Conservation (phyloP, 2,797 vertebrate genomes). For the Manis pentadactyla region DNA sequence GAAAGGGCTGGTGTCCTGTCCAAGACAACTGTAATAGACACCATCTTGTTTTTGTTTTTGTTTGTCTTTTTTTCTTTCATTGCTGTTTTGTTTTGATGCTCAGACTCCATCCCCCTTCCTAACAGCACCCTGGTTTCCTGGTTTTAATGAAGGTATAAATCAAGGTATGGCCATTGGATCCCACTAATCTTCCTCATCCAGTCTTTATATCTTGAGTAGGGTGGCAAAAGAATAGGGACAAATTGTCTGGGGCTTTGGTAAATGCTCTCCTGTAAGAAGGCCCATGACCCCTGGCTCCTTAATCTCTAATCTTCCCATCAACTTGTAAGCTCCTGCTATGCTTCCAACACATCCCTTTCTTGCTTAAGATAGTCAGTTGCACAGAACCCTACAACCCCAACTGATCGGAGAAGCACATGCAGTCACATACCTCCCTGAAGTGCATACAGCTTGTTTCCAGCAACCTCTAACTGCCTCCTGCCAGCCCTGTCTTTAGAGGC, state of each 20-base stretch:
- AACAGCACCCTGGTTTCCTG: neutral
- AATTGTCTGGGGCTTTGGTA: neutral
- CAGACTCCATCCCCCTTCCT: constrained; percentile 5
- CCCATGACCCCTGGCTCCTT: neutral
- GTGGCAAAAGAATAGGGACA: neutral
- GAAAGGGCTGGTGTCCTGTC: neutral
- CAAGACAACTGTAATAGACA: neutral
- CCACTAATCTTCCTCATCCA: neutral
- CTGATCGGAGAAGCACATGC: neutral
- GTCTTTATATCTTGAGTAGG: constrained; percentile 37
- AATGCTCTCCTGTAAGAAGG: neutral
- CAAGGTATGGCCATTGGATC: neutral
- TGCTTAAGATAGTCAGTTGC: neutral
- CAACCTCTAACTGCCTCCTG: neutral
- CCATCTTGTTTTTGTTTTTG: neutral
- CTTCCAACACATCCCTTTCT: neutral
- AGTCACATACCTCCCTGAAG: neutral
- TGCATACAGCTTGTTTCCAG: neutral
- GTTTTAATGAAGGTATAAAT: constrained; percentile 45
- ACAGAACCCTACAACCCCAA: neutral
- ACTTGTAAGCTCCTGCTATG: neutral
- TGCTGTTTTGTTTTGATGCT: constrained; percentile 20
- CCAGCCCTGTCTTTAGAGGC: neutral
- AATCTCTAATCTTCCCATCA: neutral
- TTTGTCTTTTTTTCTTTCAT: neutral